phyloP scores from a whole-genome alignment of 2,888 invertebrate genomes.

The Andrena flavipes region DNA sequence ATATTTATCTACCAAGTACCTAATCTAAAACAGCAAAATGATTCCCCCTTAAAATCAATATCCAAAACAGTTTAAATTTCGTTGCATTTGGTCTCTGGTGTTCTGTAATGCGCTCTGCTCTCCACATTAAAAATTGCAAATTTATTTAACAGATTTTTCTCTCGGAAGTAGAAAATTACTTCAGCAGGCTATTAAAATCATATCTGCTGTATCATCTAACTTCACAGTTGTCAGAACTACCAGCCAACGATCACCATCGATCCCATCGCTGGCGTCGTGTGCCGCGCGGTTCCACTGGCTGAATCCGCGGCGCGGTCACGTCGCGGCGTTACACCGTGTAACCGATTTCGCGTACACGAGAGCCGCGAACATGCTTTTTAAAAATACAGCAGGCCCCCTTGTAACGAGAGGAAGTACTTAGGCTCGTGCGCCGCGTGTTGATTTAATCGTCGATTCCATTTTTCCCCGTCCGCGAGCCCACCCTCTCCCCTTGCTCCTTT shows the following conservation, averaged over 20 bases:
- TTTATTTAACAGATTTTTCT: no score
- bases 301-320: conserved; percentile 3
- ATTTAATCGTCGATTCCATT: conserved; percentile 23
- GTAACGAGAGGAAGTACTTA: conserved; percentile 30
- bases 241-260: neutral
- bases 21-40: no score
- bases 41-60: no score
- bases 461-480: neutral
- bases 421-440: conserved; percentile 20
- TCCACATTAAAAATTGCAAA: no score
- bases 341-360: conserved; percentile 34
- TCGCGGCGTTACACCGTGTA: conserved; percentile 26
- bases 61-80: no score
- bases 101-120: no score
- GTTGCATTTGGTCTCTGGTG: no score
- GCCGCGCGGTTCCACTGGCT: conserved; percentile 3
- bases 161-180: no score
- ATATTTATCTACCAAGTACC: no score
- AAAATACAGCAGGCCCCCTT: conserved; percentile 23
- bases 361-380: conserved; percentile 17
- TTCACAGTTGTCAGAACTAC: neutral
- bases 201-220: no score
- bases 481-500: neutral
- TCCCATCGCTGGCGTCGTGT: conserved; percentile 12
- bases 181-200: no score